Conservation (phyloP, 2,888 invertebrate genomes). For the Tenthredo livida region DNA sequence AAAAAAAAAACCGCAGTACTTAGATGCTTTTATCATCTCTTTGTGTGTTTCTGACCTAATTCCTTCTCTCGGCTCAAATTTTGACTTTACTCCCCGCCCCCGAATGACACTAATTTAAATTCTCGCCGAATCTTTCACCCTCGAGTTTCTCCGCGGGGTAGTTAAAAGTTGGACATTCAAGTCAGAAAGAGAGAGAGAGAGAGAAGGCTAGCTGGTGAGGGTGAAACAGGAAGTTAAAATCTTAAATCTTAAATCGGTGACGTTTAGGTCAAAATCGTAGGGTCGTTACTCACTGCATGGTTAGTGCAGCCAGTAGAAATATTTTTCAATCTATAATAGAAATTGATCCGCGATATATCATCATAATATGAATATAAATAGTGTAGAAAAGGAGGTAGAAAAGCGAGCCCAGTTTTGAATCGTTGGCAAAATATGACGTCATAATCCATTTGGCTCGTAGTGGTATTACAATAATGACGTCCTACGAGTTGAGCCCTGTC, state of each 20-base stretch:
- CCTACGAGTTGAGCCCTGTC: conserved; percentile 65
- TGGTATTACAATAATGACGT: conserved; percentile 68
- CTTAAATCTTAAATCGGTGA: background rate
- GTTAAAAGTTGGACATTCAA: conserved; percentile 2
- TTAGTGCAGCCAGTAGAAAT: background rate
- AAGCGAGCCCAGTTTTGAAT: background rate
- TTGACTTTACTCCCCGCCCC: background rate
- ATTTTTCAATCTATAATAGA: background rate
- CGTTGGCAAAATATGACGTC: conserved; percentile 60
- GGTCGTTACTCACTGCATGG: too few relatives aligned
- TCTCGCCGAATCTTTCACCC: background rate
- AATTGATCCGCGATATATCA: background rate
- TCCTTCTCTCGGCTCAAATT: background rate
- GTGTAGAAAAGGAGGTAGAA: background rate
- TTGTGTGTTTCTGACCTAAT: background rate
- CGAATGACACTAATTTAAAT: background rate
- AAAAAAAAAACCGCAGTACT: background rate
- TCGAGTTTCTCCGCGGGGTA: conserved; percentile 22
- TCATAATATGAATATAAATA: background rate
- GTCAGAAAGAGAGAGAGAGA: background rate
- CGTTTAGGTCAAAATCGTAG: conserved; percentile 12
- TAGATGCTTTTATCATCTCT: background rate
- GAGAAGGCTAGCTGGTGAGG: background rate
- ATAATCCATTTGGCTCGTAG: conserved; percentile 67
- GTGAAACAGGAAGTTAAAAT: background rate